A percentile compares a stretch with the other conserved stretches of the same genome.
These are phyloP conservation scores for Chironomus tentans DNA, from an alignment of 2,888 invertebrate species.

Conservation along the genomic window DNA sequence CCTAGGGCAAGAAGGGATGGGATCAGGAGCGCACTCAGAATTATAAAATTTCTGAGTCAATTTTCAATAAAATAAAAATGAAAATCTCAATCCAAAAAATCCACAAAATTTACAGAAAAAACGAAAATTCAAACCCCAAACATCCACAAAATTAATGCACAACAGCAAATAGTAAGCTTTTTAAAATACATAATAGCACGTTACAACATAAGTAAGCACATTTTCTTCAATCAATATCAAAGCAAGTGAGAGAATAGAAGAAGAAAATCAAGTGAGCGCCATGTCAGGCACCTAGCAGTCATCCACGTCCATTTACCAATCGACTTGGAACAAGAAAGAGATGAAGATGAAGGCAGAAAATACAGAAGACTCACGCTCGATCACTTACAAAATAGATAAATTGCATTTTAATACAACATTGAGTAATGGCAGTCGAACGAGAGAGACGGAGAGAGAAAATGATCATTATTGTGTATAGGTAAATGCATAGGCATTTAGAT, in stretches of 20 bases:
- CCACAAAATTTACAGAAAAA: no score
- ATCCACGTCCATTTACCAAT: not conserved
- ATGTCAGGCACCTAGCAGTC: not conserved
- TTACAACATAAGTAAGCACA: not conserved
- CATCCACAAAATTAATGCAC: not conserved
- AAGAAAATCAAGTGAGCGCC: not conserved
- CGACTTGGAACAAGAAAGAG: no score
- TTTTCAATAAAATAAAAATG: no score
- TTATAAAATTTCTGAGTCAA: no score
- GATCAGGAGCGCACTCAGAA: no score
- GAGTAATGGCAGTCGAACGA: conserved; percentile 2
- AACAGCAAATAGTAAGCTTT: not conserved
- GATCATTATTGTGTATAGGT: no score
- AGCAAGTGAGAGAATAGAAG: no score
- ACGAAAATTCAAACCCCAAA: no score
- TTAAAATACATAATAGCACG: not conserved
- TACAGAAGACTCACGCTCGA: not conserved
- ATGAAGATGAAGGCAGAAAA: not conserved
- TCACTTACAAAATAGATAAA: conserved; percentile 10
- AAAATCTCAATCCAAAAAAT: no score
- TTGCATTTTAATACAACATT: conserved; percentile 17
- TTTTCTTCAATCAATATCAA: no score
- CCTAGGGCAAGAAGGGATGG: no score
- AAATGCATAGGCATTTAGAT: not conserved
- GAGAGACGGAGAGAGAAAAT: not conserved